Evolutionary conservation across 1,140 invertebrate genomes (phyloP), one percentile per base, ranked within the genome.

Genomic region (Stenopsyche tienmushanensis): DNA sequence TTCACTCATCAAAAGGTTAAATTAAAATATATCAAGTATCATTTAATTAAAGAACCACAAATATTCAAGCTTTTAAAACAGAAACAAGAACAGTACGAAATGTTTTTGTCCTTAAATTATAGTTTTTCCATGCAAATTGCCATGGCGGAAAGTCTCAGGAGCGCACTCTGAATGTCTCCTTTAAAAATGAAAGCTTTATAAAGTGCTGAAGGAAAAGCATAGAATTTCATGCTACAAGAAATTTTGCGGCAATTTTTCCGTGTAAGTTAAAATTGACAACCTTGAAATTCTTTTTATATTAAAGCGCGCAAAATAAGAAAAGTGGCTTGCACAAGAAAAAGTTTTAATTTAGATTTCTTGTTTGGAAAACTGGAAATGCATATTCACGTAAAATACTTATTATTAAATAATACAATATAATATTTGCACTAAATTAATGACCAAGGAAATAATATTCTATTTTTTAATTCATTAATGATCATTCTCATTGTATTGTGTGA

Each of bases 161-260:
- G n/a, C 23, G 21, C 23, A 25, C n/a, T 54, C 21, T 21, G 13
- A n/a, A 54, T 21, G 26, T 54, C n/a, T 54, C 26, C 18, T 54
- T 24, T 29, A 29, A 54, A 54, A 54, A 54, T 54, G 52, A 54
- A 54, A 54, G 26, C 52, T 41, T 57, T 25, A 57, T 57, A 41
- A 57, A 57, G 53, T 57, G 26, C 26, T 23, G n/a, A 57, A 57
- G 53, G 53, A 41, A 42, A 57, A 21, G 53, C 29, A 29, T 25
- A 39, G 53, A 57, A 57, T 57, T 57, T 57, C 25, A 57, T 41
- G 53, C 21, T 39, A 57, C 53, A 57, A 57, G 18, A 41, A 57
- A 9, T 57, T n/a, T 7, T 15, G 8, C 5, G 20, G 20, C 2
- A 10, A 20, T 53, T 29, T 53, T 53, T 53, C 15, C 7, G n/a